These are phyloP conservation scores for Australoheros scitulus DNA, from an alignment of 2,113 vertebrate genomes.

Conservation along the genomic window DNA sequence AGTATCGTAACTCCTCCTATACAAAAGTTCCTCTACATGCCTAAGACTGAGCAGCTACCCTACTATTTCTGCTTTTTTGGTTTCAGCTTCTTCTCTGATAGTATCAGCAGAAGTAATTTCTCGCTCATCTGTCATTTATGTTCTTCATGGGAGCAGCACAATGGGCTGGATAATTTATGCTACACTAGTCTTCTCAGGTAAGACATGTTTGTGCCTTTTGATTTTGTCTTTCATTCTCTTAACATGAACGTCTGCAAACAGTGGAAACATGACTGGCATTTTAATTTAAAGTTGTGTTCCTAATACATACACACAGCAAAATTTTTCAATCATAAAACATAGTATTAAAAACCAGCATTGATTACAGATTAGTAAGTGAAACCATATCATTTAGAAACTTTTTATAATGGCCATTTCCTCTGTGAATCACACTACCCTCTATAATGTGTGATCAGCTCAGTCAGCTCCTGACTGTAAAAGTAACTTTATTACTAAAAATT, in stretches of 20 bases:
- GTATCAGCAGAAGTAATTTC: not conserved
- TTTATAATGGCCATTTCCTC: no score
- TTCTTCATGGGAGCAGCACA: not conserved
- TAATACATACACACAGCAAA: not conserved
- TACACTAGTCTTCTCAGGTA: not conserved
- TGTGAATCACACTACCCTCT: not conserved
- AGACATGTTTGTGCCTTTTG: not conserved
- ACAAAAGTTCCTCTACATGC: slow-evolving; percentile 21
- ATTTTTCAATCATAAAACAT: accelerated
- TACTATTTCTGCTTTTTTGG: not conserved
- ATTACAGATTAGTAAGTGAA: not conserved
- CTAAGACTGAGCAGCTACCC: not conserved
- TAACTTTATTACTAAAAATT: no score
- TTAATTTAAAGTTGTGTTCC: not conserved
- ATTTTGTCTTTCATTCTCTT: not conserved
- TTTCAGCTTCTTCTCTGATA: not conserved
- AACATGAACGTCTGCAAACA: no score
- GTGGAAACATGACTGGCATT: no score
- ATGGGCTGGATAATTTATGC: not conserved
- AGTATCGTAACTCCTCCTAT: slow-evolving; percentile 22
- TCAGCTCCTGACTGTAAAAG: not conserved
- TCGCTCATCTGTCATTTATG: not conserved
- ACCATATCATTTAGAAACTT: not conserved
- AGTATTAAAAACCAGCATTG: not conserved
- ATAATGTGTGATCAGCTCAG: not conserved